These are phyloP conservation scores for Coranthus polyacanthus DNA, from an alignment of 2,797 vertebrate genomes.

Conservation along the genomic window DNA sequence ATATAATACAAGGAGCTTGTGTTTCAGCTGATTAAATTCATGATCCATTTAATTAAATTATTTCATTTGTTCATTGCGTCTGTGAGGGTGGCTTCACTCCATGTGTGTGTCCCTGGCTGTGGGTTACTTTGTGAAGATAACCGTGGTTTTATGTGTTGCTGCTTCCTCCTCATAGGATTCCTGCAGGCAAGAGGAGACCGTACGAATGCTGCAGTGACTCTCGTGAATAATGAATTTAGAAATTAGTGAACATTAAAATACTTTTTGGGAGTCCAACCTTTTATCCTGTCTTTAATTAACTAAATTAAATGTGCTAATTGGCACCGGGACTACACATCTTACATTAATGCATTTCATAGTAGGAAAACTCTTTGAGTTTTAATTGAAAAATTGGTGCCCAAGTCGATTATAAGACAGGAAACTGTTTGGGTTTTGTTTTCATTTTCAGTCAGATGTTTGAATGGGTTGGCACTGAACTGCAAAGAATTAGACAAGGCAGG, in stretches of 20 bases:
- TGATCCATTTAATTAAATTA: conserved; percentile 39
- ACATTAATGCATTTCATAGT: neutral
- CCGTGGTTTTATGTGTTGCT: conserved; percentile 31
- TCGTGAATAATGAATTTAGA: conserved; percentile 36
- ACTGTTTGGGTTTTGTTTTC: conserved; percentile 3
- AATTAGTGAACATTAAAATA: conserved; percentile 86
- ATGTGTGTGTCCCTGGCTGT: conserved; percentile 30
- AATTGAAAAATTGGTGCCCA: neutral
- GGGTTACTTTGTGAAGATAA: conserved; percentile 33
- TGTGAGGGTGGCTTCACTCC: conserved; percentile 47
- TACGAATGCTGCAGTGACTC: conserved; percentile 38
- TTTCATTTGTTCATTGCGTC: conserved; percentile 46
- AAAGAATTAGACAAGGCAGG: neutral
- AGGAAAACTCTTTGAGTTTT: neutral
- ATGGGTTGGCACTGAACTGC: neutral
- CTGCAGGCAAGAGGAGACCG: conserved; percentile 64
- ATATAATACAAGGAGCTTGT: conserved; percentile 43
- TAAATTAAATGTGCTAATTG: neutral
- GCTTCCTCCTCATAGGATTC: conserved; percentile 67
- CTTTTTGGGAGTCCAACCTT: conserved; percentile 14
- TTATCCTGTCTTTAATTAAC: neutral
- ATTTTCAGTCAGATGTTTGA: conserved; percentile 30
- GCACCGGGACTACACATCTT: neutral
- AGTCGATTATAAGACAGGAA: neutral
- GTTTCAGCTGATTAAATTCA: conserved; percentile 43